Percentiles rank a stretch among this genome's conserved stretches.
Conservation (phyloP, 2,888 invertebrate genomes). For the Rambutsinella grinnellia region DNA sequence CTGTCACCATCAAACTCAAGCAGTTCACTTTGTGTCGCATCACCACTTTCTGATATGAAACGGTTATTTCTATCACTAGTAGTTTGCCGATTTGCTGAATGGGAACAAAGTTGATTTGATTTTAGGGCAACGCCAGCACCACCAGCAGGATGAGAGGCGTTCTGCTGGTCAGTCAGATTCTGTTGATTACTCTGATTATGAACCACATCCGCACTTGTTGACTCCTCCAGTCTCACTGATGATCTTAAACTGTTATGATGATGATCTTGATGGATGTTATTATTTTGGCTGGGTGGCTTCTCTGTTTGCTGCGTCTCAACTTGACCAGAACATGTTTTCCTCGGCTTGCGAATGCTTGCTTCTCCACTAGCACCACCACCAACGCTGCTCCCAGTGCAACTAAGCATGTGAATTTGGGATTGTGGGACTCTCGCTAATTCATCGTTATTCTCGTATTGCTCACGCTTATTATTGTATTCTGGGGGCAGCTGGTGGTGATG, state of each 20-base stretch:
- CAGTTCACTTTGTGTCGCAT: not conserved
- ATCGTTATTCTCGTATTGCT: conserved; percentile 54
- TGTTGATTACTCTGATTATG: conserved; percentile 36
- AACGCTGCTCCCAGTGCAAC: conserved; percentile 14
- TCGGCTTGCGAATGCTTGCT: not conserved
- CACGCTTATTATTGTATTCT: conserved; percentile 24
- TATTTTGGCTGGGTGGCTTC: conserved; percentile 33
- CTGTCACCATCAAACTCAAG: conserved; percentile 19
- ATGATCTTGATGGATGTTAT: conserved; percentile 24
- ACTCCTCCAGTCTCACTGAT: conserved; percentile 62
- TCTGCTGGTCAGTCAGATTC: conserved; percentile 20
- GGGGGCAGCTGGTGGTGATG: conserved; percentile 14
- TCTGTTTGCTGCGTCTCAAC: conserved; percentile 6
- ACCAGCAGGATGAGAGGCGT: conserved; percentile 30
- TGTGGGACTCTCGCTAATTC: conserved; percentile 43
- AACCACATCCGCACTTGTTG: conserved; percentile 63
- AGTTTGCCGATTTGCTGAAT: not conserved
- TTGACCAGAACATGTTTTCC: not conserved
- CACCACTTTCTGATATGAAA: not conserved
- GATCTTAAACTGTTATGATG: conserved; percentile 56
- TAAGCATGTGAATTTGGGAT: conserved; percentile 34
- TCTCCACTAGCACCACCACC: conserved; percentile 26
- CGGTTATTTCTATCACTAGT: not conserved
- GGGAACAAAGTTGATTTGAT: not conserved
- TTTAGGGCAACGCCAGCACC: conserved; percentile 29